Base-by-base conservation (phyloP, 1,140 invertebrate genomes). In the Drosophila prosaltans region DNA sequence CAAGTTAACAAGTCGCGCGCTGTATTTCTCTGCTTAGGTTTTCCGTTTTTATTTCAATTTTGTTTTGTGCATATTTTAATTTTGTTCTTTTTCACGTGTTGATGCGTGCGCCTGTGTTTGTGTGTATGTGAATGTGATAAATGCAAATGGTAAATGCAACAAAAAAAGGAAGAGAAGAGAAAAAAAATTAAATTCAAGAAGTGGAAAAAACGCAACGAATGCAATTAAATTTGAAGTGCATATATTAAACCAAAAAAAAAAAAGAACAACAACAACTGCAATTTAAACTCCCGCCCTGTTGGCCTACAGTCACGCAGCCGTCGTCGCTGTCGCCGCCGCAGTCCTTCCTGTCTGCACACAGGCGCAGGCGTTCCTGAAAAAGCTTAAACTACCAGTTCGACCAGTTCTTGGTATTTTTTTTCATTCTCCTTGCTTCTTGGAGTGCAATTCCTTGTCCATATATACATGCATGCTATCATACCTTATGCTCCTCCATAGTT, bases 321-420 rank as follows among this genome's bases (percentile, higher is more conserved):
- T 48, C 45, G 21, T 48, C 45, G 43, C 1, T n/a, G 43, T 21
- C 43, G 41, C 21, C 21, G 45, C 45, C 45, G 45, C 45, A 67
- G 59, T 77, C 74, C 74, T 75, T 77, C 74, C 74, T 77, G 74
- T 73, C 66, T 73, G 71, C 66, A 59, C 66, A 51, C 70, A 61
- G 66, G 48, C 59, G 51, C 30, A 28, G 26, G 39, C 45, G 26
- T 21, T 39, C 40, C 8, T 10, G 21, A 64, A 48, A 43, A 43
- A 45, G 36, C 61, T 69, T 65, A 60, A 78, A 66, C 73, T 84
- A 86, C 83, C 83, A 78, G 83, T 86, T 76, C 68, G 84, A 86
- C 83, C 74, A 84, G 81, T 84, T 84, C 83, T 69, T 69, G 80
- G 74, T 79, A 67, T 65, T 51, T 74, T 69, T 85, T 86, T 81